phyloP scores from a whole-genome alignment of 2,113 vertebrate species.

The Clarias gariepinus region DNA sequence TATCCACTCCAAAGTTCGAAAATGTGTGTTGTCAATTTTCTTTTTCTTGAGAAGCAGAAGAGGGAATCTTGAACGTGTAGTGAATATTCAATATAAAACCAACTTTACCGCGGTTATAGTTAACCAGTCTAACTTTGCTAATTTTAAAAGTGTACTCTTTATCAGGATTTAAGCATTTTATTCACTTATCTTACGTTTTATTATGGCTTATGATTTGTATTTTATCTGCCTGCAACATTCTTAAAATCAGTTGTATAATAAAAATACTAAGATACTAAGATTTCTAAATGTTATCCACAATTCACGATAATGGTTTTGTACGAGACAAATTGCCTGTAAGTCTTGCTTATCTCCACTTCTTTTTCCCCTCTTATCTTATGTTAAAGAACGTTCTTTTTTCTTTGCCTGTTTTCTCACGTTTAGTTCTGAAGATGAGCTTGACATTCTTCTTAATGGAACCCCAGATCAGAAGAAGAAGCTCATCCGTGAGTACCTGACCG shows the following conservation, averaged over 20 bases:
- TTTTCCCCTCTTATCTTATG: not conserved
- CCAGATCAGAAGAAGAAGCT: conserved; percentile 92
- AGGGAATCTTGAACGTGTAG: too few species aligned
- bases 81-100: too few species aligned
- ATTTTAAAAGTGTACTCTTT: not conserved
- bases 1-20: too few species aligned
- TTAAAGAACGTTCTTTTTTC: not conserved
- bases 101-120: too few species aligned
- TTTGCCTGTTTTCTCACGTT: not conserved
- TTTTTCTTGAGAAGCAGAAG: too few species aligned
- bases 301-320: not conserved
- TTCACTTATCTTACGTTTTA: not conserved
- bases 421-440: conserved; percentile 95
- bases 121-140: not conserved
- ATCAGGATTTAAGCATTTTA: not conserved
- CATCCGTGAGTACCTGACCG: conserved; percentile 91
- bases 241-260: not conserved
- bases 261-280: not conserved
- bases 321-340: not conserved
- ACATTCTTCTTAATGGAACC: conserved; percentile 89
- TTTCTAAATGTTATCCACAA: not conserved
- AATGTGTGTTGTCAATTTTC: too few species aligned
- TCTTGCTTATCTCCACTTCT: too few species aligned
- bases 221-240: not conserved
- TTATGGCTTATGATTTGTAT: not conserved